Conservation (phyloP, 2,797 vertebrate species). For the Spinibarbus caldwelli region DNA sequence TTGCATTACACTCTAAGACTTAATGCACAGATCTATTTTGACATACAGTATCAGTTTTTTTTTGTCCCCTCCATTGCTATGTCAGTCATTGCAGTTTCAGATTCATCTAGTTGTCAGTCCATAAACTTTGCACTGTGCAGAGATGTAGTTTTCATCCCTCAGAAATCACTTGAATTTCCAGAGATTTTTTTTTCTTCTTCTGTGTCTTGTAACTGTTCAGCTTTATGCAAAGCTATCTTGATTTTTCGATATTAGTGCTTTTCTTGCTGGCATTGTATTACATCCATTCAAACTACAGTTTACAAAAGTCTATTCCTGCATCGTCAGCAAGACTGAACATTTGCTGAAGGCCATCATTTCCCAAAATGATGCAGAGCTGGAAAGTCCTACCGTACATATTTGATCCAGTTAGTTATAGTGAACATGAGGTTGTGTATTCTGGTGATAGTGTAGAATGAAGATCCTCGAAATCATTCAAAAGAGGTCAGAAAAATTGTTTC, state of each 20-base stretch:
- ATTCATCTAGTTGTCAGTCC: background rate
- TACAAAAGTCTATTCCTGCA: slow-evolving; percentile 32
- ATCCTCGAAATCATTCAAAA: slow-evolving; percentile 3
- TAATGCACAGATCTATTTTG: background rate
- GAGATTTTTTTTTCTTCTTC: background rate
- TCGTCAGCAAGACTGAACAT: slow-evolving; percentile 42
- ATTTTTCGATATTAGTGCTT: background rate
- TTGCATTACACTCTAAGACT: background rate
- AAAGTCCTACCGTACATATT: slow-evolving; percentile 48
- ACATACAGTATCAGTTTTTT: background rate
- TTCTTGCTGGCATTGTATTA: slow-evolving; percentile 19
- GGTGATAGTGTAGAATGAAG: slow-evolving; percentile 19
- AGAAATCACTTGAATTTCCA: background rate
- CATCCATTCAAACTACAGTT: slow-evolving; percentile 27
- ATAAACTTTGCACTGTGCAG: background rate
- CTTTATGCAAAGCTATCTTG: slow-evolving; percentile 12
- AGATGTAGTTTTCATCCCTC: background rate
- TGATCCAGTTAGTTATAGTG: slow-evolving; percentile 43
- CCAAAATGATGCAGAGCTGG: slow-evolving; percentile 37
- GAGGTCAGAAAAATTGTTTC: slow-evolving; percentile 23
- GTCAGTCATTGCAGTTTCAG: background rate
- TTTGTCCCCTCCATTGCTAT: background rate
- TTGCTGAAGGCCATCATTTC: slow-evolving; percentile 35
- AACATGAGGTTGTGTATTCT: slow-evolving; percentile 26
- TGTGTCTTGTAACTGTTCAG: background rate